These are phyloP conservation scores for Polypedilum vanderplanki DNA, from an alignment of 1,140 invertebrate genomes.

Conservation along the genomic window DNA sequence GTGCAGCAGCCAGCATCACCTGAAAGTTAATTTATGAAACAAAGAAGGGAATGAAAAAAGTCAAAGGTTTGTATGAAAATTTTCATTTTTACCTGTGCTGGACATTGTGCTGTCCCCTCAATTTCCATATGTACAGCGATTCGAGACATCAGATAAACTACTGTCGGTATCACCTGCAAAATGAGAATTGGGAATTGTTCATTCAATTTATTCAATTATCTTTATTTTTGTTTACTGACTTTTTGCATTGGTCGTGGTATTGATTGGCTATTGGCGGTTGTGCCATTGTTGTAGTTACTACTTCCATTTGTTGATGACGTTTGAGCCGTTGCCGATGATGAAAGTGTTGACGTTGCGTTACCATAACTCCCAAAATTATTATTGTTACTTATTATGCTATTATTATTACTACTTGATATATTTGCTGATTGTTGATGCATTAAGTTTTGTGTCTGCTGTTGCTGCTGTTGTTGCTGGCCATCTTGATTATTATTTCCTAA, in stretches of 20 bases:
- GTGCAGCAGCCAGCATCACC: constrained; percentile 49
- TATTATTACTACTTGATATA: constrained; percentile 28
- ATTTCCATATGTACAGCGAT: constrained; percentile 62
- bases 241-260: constrained; percentile 28
- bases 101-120: constrained; percentile 55
- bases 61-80: no score
- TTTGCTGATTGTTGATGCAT: constrained; percentile 27
- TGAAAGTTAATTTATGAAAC: no score
- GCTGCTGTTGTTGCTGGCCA: not conserved
- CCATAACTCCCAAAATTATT: constrained; percentile 23
- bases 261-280: not conserved
- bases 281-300: not conserved
- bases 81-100: constrained; percentile 43
- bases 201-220: not conserved
- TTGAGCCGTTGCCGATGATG: not conserved
- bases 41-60: no score
- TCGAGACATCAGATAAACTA: constrained; percentile 59
- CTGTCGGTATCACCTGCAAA: constrained; percentile 46
- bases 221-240: not conserved
- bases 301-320: not conserved
- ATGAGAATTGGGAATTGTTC: not conserved
- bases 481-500: constrained; percentile 3
- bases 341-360: not conserved
- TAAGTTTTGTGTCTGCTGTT: constrained; percentile 5
- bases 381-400: constrained; percentile 22